Evolutionary conservation across 2,113 vertebrate genomes (phyloP).

Genomic region (Pituophis catenifer): DNA sequence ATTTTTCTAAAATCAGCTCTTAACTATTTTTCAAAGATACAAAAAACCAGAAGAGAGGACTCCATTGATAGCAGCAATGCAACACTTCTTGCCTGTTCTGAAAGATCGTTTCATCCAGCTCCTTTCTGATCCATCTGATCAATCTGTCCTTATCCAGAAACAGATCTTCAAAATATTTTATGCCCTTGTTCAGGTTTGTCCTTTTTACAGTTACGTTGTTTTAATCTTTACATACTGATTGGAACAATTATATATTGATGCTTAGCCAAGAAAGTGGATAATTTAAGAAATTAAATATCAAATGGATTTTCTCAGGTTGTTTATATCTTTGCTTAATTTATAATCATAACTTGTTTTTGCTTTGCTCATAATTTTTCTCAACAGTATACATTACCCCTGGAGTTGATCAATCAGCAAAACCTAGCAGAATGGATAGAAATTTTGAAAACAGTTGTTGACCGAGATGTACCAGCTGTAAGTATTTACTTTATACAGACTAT

Average conservation of each 20-base stretch:
- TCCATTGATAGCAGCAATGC: constrained; percentile 95
- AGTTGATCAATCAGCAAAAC: constrained; percentile 97
- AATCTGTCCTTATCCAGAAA: constrained; percentile 97
- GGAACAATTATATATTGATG: constrained; percentile 13
- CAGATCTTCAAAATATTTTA: constrained; percentile 99
- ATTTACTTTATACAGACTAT: constrained; percentile 1
- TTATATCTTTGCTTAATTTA: constrained; percentile 15
- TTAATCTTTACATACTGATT: neutral
- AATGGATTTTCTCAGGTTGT: neutral
- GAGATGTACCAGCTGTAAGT: constrained; percentile 95
- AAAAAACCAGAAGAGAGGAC: constrained; percentile 97
- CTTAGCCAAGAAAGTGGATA: neutral
- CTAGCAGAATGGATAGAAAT: constrained; percentile 98
- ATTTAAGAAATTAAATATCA: neutral
- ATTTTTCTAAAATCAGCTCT: constrained; percentile 41
- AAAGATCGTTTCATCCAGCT: constrained; percentile 96
- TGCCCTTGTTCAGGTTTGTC: constrained; percentile 88
- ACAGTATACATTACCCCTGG: constrained; percentile 94
- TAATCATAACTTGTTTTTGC: constrained; percentile 5
- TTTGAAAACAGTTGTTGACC: constrained; percentile 92
- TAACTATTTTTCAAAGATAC: constrained; percentile 76
- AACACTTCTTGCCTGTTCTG: constrained; percentile 95
- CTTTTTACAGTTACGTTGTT: neutral
- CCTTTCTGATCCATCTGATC: constrained; percentile 87
- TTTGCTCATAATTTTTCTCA: constrained; percentile 12